Conservation (phyloP, 2,888 invertebrate genomes). For the Clepsis dumicolana region DNA sequence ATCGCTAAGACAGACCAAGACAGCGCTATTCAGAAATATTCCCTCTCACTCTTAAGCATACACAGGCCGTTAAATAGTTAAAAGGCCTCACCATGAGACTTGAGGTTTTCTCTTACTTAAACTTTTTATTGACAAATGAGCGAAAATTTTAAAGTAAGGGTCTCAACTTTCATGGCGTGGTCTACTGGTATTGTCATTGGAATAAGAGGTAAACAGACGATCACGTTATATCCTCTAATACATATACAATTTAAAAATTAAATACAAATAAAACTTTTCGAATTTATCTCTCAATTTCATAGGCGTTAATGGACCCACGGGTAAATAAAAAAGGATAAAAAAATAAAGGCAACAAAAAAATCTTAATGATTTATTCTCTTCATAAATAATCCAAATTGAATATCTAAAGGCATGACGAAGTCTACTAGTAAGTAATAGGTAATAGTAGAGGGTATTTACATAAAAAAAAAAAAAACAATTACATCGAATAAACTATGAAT, state of each 20-base stretch:
- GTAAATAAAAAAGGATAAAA: conserved; percentile 56
- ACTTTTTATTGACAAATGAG: conserved; percentile 3
- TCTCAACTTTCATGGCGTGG: conserved; percentile 44
- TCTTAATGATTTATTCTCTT: conserved; percentile 78
- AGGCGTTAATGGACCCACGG: conserved; percentile 67
- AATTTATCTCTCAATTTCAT: conserved; percentile 50
- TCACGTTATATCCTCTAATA: conserved; percentile 37
- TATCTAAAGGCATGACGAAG: conserved; percentile 76
- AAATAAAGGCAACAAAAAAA: conserved; percentile 66
- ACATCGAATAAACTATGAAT: conserved; percentile 66
- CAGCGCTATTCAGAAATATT: conserved; percentile 35
- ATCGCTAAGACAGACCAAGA: conserved; percentile 44
- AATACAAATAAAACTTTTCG: conserved; percentile 48
- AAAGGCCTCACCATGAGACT: not conserved
- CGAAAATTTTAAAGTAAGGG: conserved; percentile 36
- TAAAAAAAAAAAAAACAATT: conserved; percentile 66
- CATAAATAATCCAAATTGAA: conserved; percentile 83
- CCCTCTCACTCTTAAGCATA: conserved; percentile 42
- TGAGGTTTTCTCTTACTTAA: not conserved
- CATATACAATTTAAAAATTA: conserved; percentile 49
- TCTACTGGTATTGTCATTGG: conserved; percentile 73
- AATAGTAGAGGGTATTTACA: conserved; percentile 78
- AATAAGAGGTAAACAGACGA: conserved; percentile 64
- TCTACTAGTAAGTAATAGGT: conserved; percentile 67
- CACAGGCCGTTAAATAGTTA: conserved; percentile 47